A percentile compares a stretch with the other conserved stretches of the same genome.
Evolutionary conservation across 2,888 invertebrate genomes (phyloP).

Genomic region (Branchipolynoe longqiensis): DNA sequence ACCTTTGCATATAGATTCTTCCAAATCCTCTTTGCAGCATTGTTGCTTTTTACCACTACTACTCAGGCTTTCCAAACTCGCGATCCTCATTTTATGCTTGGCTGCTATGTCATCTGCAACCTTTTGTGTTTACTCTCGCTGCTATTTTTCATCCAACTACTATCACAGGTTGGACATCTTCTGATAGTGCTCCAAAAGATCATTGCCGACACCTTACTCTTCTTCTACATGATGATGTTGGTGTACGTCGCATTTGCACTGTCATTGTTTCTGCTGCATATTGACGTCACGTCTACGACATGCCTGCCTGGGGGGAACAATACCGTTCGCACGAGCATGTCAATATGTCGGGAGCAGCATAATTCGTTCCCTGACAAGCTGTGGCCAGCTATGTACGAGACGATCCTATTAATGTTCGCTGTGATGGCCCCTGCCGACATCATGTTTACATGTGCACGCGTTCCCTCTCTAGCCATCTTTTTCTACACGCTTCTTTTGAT

Average conservation of each 20-base stretch:
- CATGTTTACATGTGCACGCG: slow-evolving; percentile 14
- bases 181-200: slow-evolving; percentile 44
- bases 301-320: neutral
- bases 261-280: slow-evolving; percentile 33
- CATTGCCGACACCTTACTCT: slow-evolving; percentile 12
- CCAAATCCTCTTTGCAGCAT: neutral
- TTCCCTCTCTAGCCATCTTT: slow-evolving; percentile 18
- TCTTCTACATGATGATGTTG: slow-evolving; percentile 41
- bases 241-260: slow-evolving; percentile 39
- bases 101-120: neutral
- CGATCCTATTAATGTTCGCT: slow-evolving; percentile 26
- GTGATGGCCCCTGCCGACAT: slow-evolving; percentile 48
- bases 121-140: neutral
- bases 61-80: neutral
- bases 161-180: slow-evolving; percentile 6
- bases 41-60: neutral
- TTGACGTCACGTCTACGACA: neutral
- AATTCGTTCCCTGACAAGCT: neutral
- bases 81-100: slow-evolving; percentile 1
- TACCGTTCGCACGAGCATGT: neutral
- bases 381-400: slow-evolving; percentile 13
- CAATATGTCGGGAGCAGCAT: neutral
- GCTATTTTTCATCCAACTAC: slow-evolving; percentile 43
- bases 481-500: slow-evolving; percentile 16
- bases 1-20: slow-evolving; percentile 41